Evolutionary conservation across 2,888 invertebrate genomes (phyloP).

Genomic region (Mermis nigrescens): DNA sequence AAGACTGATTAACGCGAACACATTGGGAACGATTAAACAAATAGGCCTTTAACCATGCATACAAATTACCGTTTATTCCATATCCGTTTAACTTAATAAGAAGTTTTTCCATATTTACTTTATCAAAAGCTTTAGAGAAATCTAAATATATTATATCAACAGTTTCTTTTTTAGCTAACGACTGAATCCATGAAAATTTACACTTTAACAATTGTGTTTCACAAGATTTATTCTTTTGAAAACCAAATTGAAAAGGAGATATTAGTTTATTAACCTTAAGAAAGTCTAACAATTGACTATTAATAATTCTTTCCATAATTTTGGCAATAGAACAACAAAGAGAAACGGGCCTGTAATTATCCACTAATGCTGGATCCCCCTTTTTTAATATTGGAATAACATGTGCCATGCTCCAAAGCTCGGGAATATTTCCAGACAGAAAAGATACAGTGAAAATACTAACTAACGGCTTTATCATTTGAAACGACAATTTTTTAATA

Average conservation of each 20-base stretch:
- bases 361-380: not conserved
- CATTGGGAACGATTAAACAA: not conserved
- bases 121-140: not conserved
- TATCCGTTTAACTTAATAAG: not conserved
- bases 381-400: constrained; percentile 2
- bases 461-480: not conserved
- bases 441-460: not conserved
- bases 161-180: not conserved
- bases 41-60: not conserved
- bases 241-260: not conserved
- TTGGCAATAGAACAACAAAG: constrained; percentile 1
- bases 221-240: not conserved
- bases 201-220: not conserved
- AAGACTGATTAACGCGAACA: not conserved
- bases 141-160: not conserved
- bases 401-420: not conserved
- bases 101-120: not conserved
- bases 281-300: not conserved
- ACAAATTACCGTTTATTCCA: not conserved
- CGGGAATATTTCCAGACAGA: not conserved
- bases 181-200: not conserved
- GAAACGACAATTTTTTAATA: not conserved
- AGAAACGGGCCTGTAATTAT: not conserved
- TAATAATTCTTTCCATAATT: not conserved
- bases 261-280: not conserved